Conservation (phyloP, 1,140 invertebrate species). For the Stegodyphus dumicola region DNA sequence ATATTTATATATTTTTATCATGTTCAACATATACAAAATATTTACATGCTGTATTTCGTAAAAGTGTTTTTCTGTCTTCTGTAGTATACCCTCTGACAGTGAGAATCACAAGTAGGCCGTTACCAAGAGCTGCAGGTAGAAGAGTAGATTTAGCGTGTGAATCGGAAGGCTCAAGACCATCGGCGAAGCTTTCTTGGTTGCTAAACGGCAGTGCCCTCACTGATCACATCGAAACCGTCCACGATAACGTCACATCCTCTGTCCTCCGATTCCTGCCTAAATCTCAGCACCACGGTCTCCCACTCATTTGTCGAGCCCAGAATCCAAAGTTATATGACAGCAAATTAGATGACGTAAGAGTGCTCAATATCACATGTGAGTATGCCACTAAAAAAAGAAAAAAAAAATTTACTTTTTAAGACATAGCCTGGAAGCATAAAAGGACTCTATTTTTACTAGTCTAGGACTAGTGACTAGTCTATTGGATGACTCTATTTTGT, state of each 20-base stretch:
- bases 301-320: conserved; percentile 43
- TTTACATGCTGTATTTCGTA: too few relatives aligned
- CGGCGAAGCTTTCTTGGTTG: conserved; percentile 63
- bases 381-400: neutral
- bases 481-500: too few relatives aligned
- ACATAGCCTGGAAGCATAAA: too few relatives aligned
- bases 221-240: conserved; percentile 48
- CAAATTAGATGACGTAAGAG: conserved; percentile 11
- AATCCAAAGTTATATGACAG: conserved; percentile 47
- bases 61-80: neutral
- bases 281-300: conserved; percentile 15
- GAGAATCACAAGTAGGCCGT: conserved; percentile 35
- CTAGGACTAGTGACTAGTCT: too few relatives aligned
- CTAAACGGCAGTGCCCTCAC: conserved; percentile 56
- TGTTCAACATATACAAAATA: too few relatives aligned
- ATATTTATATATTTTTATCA: too few relatives aligned
- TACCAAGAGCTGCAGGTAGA: conserved; percentile 53
- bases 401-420: too few relatives aligned
- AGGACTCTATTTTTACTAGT: too few relatives aligned
- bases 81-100: conserved; percentile 63
- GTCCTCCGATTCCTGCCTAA: conserved; percentile 50
- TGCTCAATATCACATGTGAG: conserved; percentile 54
- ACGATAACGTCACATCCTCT: conserved; percentile 51
- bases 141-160: conserved; percentile 60
- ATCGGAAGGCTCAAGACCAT: conserved; percentile 63